These are phyloP conservation scores for Darevskia nairensis DNA, from an alignment of 2,797 vertebrate species.

Conservation along the genomic window DNA sequence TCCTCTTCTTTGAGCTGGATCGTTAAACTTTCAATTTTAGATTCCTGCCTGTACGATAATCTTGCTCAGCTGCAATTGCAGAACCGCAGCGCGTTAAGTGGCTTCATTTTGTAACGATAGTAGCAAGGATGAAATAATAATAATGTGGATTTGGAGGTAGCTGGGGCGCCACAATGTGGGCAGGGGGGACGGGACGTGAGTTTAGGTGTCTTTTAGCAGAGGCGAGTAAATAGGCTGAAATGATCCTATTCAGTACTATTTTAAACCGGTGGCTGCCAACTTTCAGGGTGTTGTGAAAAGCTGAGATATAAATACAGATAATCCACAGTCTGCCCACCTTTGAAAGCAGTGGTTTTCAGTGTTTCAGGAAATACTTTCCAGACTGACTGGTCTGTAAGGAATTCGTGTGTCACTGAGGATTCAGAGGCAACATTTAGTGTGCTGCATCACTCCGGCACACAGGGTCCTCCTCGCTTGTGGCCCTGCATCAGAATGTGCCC, in stretches of 20 bases:
- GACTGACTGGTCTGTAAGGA: background rate
- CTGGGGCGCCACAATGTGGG: too few relatives aligned
- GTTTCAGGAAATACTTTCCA: background rate
- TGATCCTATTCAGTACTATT: background rate
- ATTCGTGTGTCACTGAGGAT: background rate
- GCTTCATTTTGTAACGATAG: too few relatives aligned
- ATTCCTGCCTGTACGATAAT: too few relatives aligned
- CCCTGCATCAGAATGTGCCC: background rate
- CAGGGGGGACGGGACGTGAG: background rate
- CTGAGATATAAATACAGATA: background rate
- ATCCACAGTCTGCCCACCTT: too few relatives aligned
- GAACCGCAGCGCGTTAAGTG: too few relatives aligned
- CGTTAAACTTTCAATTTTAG: background rate
- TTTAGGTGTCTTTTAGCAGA: background rate
- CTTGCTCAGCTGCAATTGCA: too few relatives aligned
- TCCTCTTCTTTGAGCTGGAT: background rate
- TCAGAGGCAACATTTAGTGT: background rate
- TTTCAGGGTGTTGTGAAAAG: background rate
- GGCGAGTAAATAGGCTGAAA: background rate
- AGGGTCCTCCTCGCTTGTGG: background rate
- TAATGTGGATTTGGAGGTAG: too few relatives aligned
- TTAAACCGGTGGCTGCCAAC: background rate
- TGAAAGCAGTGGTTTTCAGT: background rate
- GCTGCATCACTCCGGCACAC: background rate
- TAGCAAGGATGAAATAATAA: too few relatives aligned